A percentile compares a stretch with the other conserved stretches of the same genome.
These are phyloP conservation scores for Hoplodrina ambigua DNA, from an alignment of 2,888 invertebrate species.

Conservation along the genomic window DNA sequence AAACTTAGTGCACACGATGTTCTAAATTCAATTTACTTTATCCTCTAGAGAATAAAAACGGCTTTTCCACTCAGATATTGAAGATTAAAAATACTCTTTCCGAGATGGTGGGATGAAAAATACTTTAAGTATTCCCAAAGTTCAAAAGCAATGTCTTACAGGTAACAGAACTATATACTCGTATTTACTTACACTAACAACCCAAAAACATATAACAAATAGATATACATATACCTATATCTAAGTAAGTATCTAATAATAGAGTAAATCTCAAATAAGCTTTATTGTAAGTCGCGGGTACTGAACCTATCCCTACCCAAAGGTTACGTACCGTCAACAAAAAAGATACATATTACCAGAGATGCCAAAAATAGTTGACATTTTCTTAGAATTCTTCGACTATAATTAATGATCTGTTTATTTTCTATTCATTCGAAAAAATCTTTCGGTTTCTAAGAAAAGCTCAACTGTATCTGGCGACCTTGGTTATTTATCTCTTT, in stretches of 20 bases:
- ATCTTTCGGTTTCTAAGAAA: not conserved
- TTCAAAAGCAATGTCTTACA: too few species aligned
- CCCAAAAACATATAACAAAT: not conserved
- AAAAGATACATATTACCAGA: not conserved
- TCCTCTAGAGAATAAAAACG: too few species aligned
- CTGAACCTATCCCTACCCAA: not conserved
- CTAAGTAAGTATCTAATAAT: not conserved
- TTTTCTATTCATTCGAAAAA: too few species aligned
- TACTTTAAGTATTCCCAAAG: too few species aligned
- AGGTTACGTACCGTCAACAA: not conserved
- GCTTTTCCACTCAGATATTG: too few species aligned
- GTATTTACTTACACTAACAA: too few species aligned
- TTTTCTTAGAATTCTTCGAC: not conserved
- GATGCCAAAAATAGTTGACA: not conserved
- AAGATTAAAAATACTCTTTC: too few species aligned
- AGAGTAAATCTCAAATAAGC: conserved; percentile 4
- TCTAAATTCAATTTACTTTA: too few species aligned
- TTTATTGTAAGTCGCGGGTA: conserved; percentile 3
- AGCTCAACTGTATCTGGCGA: not conserved
- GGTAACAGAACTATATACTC: too few species aligned
- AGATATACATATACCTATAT: not conserved
- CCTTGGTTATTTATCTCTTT: not conserved
- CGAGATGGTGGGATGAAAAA: too few species aligned
- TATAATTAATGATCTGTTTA: too few species aligned
- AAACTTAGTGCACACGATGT: too few species aligned